phyloP scores from a whole-genome alignment of 2,797 vertebrate genomes.

The Limosa lapponica region DNA sequence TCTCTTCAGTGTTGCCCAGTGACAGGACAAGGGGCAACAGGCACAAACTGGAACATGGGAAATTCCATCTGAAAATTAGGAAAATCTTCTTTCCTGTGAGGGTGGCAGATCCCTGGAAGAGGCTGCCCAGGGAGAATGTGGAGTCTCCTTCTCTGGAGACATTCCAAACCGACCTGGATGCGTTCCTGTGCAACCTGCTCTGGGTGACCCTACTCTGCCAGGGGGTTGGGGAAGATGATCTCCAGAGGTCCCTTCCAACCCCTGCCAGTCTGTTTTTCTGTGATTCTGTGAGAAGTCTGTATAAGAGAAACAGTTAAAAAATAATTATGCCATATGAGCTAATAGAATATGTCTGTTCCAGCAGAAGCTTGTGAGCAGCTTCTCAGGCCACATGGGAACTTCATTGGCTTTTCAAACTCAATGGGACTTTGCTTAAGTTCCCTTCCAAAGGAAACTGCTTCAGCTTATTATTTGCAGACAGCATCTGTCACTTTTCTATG shows the following conservation, averaged over 20 bases:
- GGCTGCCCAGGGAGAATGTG: neutral
- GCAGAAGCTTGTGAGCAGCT: neutral
- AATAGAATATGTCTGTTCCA: neutral
- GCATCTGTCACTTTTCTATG: slow-evolving; percentile 68
- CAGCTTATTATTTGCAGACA: slow-evolving; percentile 70
- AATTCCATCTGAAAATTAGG: neutral
- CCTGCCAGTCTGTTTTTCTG: neutral
- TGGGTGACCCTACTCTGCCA: neutral
- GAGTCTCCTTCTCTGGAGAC: neutral
- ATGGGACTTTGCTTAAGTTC: slow-evolving; percentile 52
- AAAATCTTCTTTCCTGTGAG: neutral
- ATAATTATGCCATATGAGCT: neutral
- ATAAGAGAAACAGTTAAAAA: neutral
- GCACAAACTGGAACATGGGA: neutral
- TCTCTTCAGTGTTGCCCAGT: neutral
- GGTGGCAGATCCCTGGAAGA: neutral
- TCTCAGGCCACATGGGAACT: neutral
- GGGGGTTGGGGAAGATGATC: neutral
- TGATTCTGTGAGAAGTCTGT: neutral
- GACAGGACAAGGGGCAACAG: neutral
- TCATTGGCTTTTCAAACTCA: slow-evolving; percentile 53
- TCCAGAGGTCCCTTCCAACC: neutral
- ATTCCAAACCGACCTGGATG: neutral
- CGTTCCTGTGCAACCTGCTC: neutral
- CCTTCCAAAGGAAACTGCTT: slow-evolving; percentile 57